Evolutionary conservation across 2,888 invertebrate species (phyloP).

Genomic region (Drosophila nr. perissopoda): DNA sequence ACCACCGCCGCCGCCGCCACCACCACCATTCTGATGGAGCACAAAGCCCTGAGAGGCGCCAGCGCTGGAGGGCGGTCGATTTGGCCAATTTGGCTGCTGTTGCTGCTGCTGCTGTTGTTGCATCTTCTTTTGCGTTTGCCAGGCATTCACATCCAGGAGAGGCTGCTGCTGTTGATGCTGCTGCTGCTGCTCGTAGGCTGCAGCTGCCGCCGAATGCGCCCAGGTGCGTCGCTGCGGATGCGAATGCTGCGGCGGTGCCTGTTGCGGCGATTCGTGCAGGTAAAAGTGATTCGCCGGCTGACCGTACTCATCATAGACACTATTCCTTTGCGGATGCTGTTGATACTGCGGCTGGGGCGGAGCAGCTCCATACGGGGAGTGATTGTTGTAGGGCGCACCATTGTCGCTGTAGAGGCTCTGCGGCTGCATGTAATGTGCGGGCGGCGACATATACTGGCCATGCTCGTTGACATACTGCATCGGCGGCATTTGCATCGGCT

Average conservation of each 20-base stretch:
- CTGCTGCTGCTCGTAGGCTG: slow-evolving; percentile 79
- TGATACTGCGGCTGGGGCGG: slow-evolving; percentile 84
- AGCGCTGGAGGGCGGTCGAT: slow-evolving; percentile 71
- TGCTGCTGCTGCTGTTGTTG: slow-evolving; percentile 74
- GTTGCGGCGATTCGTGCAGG: slow-evolving; percentile 88
- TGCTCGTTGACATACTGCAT: slow-evolving; percentile 85
- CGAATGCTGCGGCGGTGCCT: slow-evolving; percentile 61
- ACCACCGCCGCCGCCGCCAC: slow-evolving; percentile 86
- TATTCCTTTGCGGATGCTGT: slow-evolving; percentile 84
- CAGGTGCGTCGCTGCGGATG: slow-evolving; percentile 88
- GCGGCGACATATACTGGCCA: slow-evolving; percentile 83
- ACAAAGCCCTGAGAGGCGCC: slow-evolving; percentile 86
- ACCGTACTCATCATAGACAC: slow-evolving; percentile 86
- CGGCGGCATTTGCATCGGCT: slow-evolving; percentile 58
- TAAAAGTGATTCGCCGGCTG: slow-evolving; percentile 89
- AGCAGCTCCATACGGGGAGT: slow-evolving; percentile 80
- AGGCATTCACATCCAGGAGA: slow-evolving; percentile 84
- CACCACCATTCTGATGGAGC: slow-evolving; percentile 89
- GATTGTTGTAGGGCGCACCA: slow-evolving; percentile 78
- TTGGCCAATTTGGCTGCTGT: slow-evolving; percentile 72
- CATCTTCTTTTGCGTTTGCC: slow-evolving; percentile 83
- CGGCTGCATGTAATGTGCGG: slow-evolving; percentile 75
- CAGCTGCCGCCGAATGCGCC: slow-evolving; percentile 87
- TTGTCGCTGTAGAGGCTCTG: slow-evolving; percentile 85
- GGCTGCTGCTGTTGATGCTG: slow-evolving; percentile 80